These are phyloP conservation scores for Glareola pratincola DNA, from an alignment of 2,113 vertebrate genomes.

Conservation along the genomic window DNA sequence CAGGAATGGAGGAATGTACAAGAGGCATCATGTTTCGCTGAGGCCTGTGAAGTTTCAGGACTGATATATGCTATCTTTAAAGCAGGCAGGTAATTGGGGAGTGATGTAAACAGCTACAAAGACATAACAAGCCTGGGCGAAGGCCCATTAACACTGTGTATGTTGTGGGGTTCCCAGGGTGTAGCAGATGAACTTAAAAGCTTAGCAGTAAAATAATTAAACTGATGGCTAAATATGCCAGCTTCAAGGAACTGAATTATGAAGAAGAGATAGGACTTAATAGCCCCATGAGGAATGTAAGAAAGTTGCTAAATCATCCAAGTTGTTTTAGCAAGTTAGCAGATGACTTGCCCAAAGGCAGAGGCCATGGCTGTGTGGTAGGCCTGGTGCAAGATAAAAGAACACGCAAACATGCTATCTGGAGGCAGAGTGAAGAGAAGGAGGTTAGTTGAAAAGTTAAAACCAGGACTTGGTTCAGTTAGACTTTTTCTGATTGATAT, in stretches of 20 bases:
- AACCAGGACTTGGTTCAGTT: not conserved
- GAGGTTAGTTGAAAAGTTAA: not conserved
- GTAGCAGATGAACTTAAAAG: not conserved
- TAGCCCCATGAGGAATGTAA: not conserved
- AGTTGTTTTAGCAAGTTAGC: not conserved
- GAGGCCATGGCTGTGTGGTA: not conserved
- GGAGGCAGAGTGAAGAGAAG: not conserved
- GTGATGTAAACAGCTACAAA: conserved; percentile 3
- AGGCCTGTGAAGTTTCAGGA: not conserved
- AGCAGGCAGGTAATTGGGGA: not conserved
- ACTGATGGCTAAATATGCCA: not conserved
- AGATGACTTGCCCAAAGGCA: conserved; percentile 9
- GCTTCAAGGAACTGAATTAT: not conserved
- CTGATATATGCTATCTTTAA: conserved; percentile 15
- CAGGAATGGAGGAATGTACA: not conserved
- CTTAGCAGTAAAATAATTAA: conserved; percentile 44
- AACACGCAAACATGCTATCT: not conserved
- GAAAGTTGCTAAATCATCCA: conserved; percentile 22
- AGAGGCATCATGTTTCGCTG: not conserved
- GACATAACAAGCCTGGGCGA: not conserved
- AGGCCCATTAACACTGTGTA: not conserved
- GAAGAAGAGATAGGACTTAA: conserved; percentile 15
- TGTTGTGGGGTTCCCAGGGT: not conserved
- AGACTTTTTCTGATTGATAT: not conserved
- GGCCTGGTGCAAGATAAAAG: not conserved